These are phyloP conservation scores for Trematomus bernacchii DNA, from an alignment of 2,797 vertebrate species.

Conservation along the genomic window DNA sequence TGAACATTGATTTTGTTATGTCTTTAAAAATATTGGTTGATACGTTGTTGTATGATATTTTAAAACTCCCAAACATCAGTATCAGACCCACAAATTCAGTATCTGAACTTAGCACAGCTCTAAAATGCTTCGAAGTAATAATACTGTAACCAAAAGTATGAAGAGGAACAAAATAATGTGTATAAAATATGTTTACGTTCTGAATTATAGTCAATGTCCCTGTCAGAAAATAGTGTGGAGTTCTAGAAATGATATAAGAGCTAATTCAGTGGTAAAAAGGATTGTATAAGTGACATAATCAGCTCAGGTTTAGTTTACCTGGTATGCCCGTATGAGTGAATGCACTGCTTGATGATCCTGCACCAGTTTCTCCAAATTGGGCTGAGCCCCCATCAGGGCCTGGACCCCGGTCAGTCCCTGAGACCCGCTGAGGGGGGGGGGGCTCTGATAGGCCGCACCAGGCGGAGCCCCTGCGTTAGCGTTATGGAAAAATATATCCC, in stretches of 20 bases:
- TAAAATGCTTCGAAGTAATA: no score
- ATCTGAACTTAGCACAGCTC: no score
- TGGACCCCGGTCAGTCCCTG: slow-evolving; percentile 77
- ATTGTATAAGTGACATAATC: neutral
- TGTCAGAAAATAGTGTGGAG: neutral
- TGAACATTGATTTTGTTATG: no score
- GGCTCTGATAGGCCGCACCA: slow-evolving; percentile 92
- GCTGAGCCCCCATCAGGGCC: slow-evolving; percentile 83
- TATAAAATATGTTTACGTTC: neutral
- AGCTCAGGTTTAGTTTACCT: slow-evolving; percentile 83
- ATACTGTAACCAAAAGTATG: no score
- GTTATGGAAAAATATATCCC: slow-evolving; percentile 96
- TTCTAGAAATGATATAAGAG: neutral
- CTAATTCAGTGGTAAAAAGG: neutral
- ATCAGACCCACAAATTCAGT: no score
- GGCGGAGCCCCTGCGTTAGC: slow-evolving; percentile 90
- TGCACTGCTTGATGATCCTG: slow-evolving; percentile 95
- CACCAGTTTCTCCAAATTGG: slow-evolving; percentile 92
- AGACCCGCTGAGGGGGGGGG: slow-evolving; percentile 82
- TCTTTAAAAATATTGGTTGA: no score
- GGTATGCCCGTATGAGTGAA: slow-evolving; percentile 95
- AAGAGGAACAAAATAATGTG: no score
- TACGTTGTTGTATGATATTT: no score
- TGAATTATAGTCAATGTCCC: no score
- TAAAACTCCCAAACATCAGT: no score